Conservation (phyloP, 2,888 invertebrate species). For the Lasioglossum lativentre region DNA sequence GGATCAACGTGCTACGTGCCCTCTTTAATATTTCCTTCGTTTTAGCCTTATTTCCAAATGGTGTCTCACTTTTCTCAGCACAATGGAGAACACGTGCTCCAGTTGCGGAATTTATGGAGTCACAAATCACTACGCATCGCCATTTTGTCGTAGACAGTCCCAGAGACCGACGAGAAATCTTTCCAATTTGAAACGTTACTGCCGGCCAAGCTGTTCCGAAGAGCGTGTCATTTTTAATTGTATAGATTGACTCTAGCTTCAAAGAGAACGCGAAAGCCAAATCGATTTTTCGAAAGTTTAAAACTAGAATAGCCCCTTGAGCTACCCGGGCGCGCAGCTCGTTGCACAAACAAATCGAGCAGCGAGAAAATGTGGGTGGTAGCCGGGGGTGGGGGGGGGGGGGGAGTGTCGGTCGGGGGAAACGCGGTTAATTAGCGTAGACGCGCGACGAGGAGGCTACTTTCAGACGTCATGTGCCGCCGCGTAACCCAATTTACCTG, state of each 20-base stretch:
- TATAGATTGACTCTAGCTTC: background rate
- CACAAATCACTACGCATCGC: background rate
- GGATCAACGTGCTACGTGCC: background rate
- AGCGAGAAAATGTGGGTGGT: background rate
- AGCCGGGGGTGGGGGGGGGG: background rate
- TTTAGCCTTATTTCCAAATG: background rate
- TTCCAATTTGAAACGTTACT: background rate
- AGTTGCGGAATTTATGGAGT: background rate
- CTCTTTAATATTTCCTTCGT: background rate
- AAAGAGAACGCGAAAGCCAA: background rate
- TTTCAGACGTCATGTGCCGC: slow-evolving; percentile 60
- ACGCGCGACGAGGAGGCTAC: slow-evolving; percentile 44
- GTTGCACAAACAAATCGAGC: slow-evolving; percentile 47
- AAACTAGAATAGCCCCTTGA: slow-evolving; percentile 13
- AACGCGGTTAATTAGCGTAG: slow-evolving; percentile 65
- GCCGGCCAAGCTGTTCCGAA: background rate
- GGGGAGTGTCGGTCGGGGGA: slow-evolving; percentile 1
- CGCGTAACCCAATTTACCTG: slow-evolving; percentile 68
- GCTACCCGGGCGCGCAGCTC: slow-evolving; percentile 1
- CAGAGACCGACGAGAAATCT: background rate
- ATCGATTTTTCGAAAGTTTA: background rate
- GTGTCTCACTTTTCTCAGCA: background rate
- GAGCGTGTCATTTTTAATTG: background rate
- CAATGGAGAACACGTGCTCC: background rate
- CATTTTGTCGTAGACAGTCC: background rate